Evolutionary conservation across 2,113 vertebrate genomes (phyloP), one percentile per base, ranked within the genome.

Genomic region (Thalassarche chlororhynchos): DNA sequence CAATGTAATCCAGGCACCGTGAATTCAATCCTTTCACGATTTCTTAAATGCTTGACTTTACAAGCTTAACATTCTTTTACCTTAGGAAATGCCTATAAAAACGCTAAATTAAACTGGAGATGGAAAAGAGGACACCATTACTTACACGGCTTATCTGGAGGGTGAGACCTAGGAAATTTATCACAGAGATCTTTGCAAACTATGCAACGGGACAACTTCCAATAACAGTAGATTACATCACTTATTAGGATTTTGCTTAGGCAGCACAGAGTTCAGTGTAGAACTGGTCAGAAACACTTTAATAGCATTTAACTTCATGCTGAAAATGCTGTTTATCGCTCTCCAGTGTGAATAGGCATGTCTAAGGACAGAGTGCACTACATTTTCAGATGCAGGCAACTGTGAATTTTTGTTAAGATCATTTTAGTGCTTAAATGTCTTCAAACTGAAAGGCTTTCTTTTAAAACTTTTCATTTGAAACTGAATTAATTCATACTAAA

Each of bases 261-360:
- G 75, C 75, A 69, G 24, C 12, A 51, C 65, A 62, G 52, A 68
- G 52, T 55, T 82, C 52, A 46, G 65, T 5, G 28, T 12, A 49
- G 72, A 85, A 84, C 36, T 84, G 65, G 54, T 84, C 78, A 87
- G 90, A 81, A 91, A 70, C 12, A 11, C 70, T 81, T 74, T 66
- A 87, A 78, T 9, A 70, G 86, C 55, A 83, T 90, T 94, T 90
- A 86, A 75, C 47, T 92, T 71, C 62, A 46, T 38, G 55, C 83
- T 83, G 85, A 83, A 96, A 95, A 80, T 34, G 79, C 86, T 90
- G 85, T 96, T 80, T 96, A 90, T 70, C 18, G 7, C 78, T 66
- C 29, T 85, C 31, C 87, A 49, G 4, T 46, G 49, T 32, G 75
- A 94, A 83, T 0, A 74, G 82, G 62, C 70, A 24, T 6, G 28